Conservation (phyloP, 2,113 vertebrate species). For the Oceanites oceanicus region DNA sequence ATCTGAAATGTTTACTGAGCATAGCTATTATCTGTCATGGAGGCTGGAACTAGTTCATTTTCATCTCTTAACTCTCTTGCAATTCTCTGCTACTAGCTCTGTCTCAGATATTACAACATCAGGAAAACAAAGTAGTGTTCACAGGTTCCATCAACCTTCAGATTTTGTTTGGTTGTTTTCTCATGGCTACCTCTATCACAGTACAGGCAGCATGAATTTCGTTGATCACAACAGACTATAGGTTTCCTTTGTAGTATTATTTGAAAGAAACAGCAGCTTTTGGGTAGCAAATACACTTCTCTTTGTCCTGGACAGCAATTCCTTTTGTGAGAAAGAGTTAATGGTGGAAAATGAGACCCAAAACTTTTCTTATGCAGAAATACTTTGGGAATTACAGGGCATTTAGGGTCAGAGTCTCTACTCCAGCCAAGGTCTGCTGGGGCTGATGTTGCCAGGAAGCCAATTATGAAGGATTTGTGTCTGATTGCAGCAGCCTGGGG, state of each 20-base stretch:
- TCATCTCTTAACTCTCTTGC: not conserved
- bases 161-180: not conserved
- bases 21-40: not conserved
- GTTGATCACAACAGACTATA: not conserved
- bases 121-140: not conserved
- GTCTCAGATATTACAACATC: not conserved
- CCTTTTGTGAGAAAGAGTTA: not conserved
- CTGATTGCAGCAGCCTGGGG: slow-evolving; percentile 25
- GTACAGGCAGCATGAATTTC: not conserved
- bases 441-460: not conserved
- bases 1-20: slow-evolving; percentile 5
- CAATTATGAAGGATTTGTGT: slow-evolving; percentile 31
- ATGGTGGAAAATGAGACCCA: not conserved
- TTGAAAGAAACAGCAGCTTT: not conserved
- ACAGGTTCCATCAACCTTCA: not conserved
- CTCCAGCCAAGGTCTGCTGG: not conserved
- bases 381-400: not conserved
- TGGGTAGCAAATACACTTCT: not conserved
- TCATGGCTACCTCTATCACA: not conserved
- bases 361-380: not conserved
- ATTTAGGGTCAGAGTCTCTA: not conserved
- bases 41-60: not conserved
- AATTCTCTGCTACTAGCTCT: not conserved
- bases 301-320: not conserved
- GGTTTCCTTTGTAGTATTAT: not conserved